Evolutionary conservation across 2,113 vertebrate species (phyloP).

Genomic region (Rhodinocichla rosea): DNA sequence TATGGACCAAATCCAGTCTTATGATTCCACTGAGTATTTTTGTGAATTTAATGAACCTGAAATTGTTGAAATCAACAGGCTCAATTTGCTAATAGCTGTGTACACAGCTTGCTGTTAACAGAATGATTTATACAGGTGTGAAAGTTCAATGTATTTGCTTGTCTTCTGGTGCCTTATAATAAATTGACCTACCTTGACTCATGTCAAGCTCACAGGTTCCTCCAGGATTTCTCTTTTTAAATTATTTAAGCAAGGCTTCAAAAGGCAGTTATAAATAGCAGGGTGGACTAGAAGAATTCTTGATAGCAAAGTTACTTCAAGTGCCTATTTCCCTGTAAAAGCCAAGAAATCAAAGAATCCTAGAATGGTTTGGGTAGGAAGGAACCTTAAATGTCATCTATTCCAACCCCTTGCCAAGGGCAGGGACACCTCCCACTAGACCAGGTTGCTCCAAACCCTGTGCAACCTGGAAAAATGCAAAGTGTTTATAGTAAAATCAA

Average conservation of each 20-base stretch:
- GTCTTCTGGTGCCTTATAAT: not conserved
- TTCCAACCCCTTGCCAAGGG: not conserved
- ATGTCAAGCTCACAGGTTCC: not conserved
- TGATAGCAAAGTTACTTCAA: not conserved
- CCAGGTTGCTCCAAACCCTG: not conserved
- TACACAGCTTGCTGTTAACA: not conserved
- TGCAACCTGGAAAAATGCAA: not conserved
- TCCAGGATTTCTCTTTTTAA: not conserved
- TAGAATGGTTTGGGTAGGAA: not conserved
- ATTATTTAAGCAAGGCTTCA: not conserved
- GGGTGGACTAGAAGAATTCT: not conserved
- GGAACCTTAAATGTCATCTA: not conserved
- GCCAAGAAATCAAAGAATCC: not conserved
- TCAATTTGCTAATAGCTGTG: not conserved
- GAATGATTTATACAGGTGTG: not conserved
- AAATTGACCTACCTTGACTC: not conserved
- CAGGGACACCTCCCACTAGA: not conserved
- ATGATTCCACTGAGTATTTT: not conserved
- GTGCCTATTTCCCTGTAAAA: not conserved
- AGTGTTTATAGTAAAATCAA: not conserved
- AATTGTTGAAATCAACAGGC: accelerated
- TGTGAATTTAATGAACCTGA: not conserved
- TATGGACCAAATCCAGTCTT: not conserved
- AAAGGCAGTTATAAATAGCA: not conserved
- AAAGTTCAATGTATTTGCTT: not conserved